Base-by-base conservation (phyloP, 2,113 vertebrate species). In the Phylloscopus trochilus region DNA sequence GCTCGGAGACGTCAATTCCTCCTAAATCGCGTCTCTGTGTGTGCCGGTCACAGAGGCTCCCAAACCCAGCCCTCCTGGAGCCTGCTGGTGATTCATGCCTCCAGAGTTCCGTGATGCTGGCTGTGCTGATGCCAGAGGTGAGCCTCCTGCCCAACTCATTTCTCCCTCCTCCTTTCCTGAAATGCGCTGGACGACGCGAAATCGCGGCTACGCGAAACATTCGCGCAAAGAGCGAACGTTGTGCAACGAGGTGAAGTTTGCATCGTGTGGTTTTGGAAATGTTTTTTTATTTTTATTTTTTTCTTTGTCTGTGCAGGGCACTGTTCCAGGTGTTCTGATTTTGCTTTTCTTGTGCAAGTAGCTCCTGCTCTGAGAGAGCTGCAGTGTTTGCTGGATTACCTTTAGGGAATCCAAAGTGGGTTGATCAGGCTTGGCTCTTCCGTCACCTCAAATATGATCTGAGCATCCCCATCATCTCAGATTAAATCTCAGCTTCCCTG, bases 101-200 rank as follows among this genome's bases (percentile, higher is more conserved):
- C 77, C 63, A 19, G 66, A 92, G 62, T 91, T 96, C 85, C 35
- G 7, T 15, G 51, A 43, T 3, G 7, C 5, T 85, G 69, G n/a
- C 70, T 4, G 6, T 83, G 69, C 76, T 86, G 55, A 90, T 92
- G 35, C 52, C 68, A 64, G 68, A 67, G 67, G 69, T 2, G 17
- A 58, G 64, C 52, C 56, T 84, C 63, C 55, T 35, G 30, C 68
- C 51, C 24, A 26, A 4, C 0, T 0, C 6, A 2, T 82, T 90
- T 72, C 76, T 62, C 56, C 76, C 33, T 86, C 52, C 62, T 63
- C 27, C 52, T 73, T 78, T 70, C 58, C 84, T 56, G 56, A 78
- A 63, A 47, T 0, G 15, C 0, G 0, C 22, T 31, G 74, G 35
- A 16, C 5, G 9, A 58, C 5, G 1, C n/a, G 74, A 67, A 55